Evolutionary conservation across 2,113 vertebrate genomes (phyloP).

Genomic region (Hypomesus transpacificus): DNA sequence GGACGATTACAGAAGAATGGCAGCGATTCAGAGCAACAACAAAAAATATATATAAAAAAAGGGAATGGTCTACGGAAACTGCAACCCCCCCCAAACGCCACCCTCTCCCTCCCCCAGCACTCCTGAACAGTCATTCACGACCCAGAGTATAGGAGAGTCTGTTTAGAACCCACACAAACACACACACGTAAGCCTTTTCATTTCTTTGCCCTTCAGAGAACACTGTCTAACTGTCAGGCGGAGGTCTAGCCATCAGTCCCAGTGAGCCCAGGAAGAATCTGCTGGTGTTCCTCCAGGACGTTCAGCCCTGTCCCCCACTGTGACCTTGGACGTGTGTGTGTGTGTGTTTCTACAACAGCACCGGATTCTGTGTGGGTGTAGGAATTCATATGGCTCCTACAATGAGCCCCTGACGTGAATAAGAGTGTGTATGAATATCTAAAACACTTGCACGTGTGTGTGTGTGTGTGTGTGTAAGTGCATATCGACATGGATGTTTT

Average conservation of each 20-base stretch:
- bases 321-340: too few relatives aligned
- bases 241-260: too few relatives aligned
- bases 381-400: slow-evolving; percentile 1
- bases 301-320: too few relatives aligned
- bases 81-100: slow-evolving; percentile 10
- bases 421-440: neutral
- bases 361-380: too few relatives aligned
- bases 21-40: slow-evolving; percentile 16
- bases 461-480: too few relatives aligned
- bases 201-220: slow-evolving; percentile 11
- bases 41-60: too few relatives aligned
- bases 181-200: slow-evolving; percentile 14
- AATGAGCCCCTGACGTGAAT: neutral
- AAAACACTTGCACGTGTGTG: neutral
- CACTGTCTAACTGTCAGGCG: too few relatives aligned
- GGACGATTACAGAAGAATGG: slow-evolving; percentile 50
- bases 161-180: slow-evolving; percentile 1
- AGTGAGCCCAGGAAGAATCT: too few relatives aligned
- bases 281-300: too few relatives aligned
- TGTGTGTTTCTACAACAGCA: too few relatives aligned
- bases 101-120: neutral
- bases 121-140: neutral
- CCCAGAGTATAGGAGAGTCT: slow-evolving; percentile 26
- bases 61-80: neutral
- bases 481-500: neutral